Evolutionary conservation across 1,140 invertebrate species (phyloP).

Genomic region (Mylabris phalerata): DNA sequence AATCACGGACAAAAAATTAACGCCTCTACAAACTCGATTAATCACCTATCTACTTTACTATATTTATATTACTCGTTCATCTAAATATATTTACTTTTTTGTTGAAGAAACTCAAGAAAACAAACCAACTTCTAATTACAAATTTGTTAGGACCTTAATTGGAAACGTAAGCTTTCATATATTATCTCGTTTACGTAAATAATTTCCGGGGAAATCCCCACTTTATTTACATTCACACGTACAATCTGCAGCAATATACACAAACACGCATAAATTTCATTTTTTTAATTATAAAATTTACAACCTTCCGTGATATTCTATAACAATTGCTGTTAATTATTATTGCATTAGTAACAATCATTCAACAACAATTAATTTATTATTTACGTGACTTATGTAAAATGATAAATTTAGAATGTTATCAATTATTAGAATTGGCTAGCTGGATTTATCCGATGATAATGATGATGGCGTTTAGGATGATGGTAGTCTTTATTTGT

Average conservation of each 20-base stretch:
- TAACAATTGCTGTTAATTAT: conserved; percentile 16
- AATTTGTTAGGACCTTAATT: too few species aligned
- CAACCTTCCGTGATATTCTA: conserved; percentile 11
- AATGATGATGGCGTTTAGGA: not conserved
- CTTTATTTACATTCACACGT: too few species aligned
- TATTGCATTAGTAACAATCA: conserved; percentile 16
- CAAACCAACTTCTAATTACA: too few species aligned
- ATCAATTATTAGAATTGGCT: conserved; percentile 7
- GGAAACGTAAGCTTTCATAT: too few species aligned
- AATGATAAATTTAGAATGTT: conserved; percentile 13
- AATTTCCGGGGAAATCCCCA: too few species aligned
- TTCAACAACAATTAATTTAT: conserved; percentile 12
- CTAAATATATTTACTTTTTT: too few species aligned
- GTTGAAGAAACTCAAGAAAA: too few species aligned
- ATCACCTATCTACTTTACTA: not conserved
- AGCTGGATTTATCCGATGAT: conserved; percentile 1
- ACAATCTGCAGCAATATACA: not conserved
- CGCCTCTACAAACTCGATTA: conserved; percentile 6
- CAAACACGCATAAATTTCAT: conserved; percentile 6
- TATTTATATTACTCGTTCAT: too few species aligned
- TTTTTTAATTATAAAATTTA: not conserved
- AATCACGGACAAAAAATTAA: conserved; percentile 12
- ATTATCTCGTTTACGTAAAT: too few species aligned
- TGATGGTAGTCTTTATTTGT: not conserved
- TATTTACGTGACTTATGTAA: conserved; percentile 5